Conservation (phyloP, 2,888 invertebrate genomes). For the Acronicta psi region DNA sequence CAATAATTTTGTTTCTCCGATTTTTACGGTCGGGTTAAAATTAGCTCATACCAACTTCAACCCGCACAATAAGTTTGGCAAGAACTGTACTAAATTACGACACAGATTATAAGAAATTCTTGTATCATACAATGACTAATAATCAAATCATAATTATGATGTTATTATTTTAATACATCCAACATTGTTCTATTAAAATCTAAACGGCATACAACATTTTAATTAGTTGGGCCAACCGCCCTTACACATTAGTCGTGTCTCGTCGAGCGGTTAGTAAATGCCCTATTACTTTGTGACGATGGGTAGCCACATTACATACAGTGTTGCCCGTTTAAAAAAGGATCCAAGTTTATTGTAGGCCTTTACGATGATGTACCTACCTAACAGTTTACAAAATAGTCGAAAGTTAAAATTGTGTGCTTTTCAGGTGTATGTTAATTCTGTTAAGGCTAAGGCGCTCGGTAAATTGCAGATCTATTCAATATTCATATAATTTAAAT, state of each 20-base stretch:
- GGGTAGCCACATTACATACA: constrained; percentile 5
- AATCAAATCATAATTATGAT: not conserved
- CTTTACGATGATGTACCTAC: constrained; percentile 36
- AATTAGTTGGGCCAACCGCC: constrained; percentile 30
- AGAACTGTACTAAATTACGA: no score
- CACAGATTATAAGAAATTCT: no score
- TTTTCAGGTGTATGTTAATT: constrained; percentile 27
- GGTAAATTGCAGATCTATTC: no score
- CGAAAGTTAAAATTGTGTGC: constrained; percentile 31
- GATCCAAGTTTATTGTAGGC: constrained; percentile 36
- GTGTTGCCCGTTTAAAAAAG: constrained; percentile 38
- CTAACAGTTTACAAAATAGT: constrained; percentile 28
- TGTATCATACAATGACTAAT: no score
- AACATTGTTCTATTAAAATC: constrained; percentile 30
- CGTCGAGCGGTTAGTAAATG: constrained; percentile 11
- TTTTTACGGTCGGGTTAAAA: no score
- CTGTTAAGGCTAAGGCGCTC: not conserved
- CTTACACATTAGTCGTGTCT: constrained; percentile 25
- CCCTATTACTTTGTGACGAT: constrained; percentile 27
- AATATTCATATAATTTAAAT: no score
- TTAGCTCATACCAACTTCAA: no score
- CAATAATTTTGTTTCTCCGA: no score
- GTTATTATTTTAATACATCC: constrained; percentile 11
- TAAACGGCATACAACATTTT: constrained; percentile 49
- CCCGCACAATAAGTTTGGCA: no score